Percentiles rank a stretch among this genome's conserved stretches.
Evolutionary conservation across 2,797 vertebrate genomes (phyloP).

Genomic region (Crax fasciolata): DNA sequence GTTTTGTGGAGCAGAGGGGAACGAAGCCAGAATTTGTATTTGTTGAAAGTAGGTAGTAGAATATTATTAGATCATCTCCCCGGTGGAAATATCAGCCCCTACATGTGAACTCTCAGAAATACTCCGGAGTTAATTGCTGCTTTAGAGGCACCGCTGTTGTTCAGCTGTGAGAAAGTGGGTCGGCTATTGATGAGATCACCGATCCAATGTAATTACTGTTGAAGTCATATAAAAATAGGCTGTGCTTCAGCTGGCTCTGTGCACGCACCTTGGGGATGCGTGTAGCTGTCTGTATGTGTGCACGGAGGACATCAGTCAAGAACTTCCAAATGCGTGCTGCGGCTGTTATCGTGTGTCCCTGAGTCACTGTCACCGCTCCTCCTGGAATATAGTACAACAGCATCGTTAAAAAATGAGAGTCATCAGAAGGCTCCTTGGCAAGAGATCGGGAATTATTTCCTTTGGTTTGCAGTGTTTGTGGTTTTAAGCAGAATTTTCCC

Average conservation of each 20-base stretch:
- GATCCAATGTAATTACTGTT: conserved; percentile 9
- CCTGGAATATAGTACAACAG: background rate
- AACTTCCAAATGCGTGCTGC: background rate
- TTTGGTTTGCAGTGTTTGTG: background rate
- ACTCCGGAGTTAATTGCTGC: conserved; percentile 63
- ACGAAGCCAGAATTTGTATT: background rate
- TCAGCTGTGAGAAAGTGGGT: conserved; percentile 61
- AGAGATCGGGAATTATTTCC: background rate
- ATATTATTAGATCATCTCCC: conserved; percentile 24
- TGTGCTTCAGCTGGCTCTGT: background rate
- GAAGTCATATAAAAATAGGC: background rate
- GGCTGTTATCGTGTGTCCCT: background rate
- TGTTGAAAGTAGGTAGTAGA: conserved; percentile 26
- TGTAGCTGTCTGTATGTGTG: background rate
- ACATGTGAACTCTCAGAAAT: conserved; percentile 42
- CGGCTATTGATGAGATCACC: conserved; percentile 8
- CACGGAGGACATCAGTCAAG: accelerated
- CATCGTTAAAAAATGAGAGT: too few species aligned
- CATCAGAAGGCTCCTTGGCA: background rate
- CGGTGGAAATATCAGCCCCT: background rate
- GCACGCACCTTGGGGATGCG: accelerated
- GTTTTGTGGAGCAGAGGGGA: background rate
- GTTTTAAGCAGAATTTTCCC: background rate
- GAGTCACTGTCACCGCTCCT: background rate
- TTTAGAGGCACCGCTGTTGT: conserved; percentile 6